phyloP scores from a whole-genome alignment of 2,113 vertebrate genomes.

The Carollia perspicillata region DNA sequence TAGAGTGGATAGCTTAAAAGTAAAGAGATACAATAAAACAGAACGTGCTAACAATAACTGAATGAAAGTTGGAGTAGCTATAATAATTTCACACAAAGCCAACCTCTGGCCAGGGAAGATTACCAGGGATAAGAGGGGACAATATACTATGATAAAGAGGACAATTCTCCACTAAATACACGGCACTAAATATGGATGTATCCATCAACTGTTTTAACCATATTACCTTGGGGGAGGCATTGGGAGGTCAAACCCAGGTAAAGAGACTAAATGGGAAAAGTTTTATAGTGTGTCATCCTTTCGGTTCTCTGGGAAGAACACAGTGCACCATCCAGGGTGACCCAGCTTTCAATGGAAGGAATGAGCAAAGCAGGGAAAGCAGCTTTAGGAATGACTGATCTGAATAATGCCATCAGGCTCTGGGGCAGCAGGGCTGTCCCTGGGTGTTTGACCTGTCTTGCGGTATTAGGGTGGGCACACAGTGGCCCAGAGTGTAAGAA shows the following conservation, averaged over 20 bases:
- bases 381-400: not conserved
- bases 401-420: not conserved
- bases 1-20: not conserved
- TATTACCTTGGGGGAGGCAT: not conserved
- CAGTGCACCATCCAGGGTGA: not conserved
- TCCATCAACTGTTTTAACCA: not conserved
- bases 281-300: not conserved
- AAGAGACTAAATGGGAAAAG: not conserved
- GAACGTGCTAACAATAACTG: not conserved
- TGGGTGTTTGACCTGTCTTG: not conserved
- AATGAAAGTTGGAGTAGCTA: not conserved
- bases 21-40: not conserved
- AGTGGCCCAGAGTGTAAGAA: not conserved
- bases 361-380: not conserved
- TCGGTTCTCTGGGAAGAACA: not conserved
- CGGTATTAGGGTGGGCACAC: not conserved
- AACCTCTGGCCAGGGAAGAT: not conserved
- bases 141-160: not conserved
- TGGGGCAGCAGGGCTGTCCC: too few species aligned
- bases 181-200: not conserved
- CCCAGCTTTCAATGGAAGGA: not conserved
- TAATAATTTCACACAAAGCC: not conserved
- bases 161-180: not conserved
- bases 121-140: not conserved
- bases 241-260: not conserved